A percentile compares a stretch with the other conserved stretches of the same genome.
phyloP scores from a whole-genome alignment of 2,797 vertebrate species.

The Hyperoplus lanceolatus region DNA sequence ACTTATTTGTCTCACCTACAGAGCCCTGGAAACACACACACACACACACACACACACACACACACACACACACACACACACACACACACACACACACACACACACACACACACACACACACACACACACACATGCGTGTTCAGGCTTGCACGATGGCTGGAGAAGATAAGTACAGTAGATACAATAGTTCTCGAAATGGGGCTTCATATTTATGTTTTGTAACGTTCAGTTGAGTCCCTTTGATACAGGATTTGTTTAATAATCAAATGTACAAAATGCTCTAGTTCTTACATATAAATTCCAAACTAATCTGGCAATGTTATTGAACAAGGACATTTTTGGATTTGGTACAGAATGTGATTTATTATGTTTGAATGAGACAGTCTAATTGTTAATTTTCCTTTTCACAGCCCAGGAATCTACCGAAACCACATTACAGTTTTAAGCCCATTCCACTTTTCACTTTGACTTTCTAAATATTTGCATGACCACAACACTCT shows the following conservation, averaged over 20 bases:
- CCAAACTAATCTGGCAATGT: background rate
- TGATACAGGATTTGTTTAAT: background rate
- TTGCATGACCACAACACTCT: background rate
- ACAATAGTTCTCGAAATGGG: constrained; percentile 23
- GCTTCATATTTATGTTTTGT: constrained; percentile 5
- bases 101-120: constrained; percentile 19
- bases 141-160: constrained; percentile 55
- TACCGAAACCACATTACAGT: background rate
- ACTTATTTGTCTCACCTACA: constrained; percentile 73
- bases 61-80: too few relatives aligned
- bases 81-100: too few relatives aligned
- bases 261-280: constrained; percentile 11
- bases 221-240: background rate
- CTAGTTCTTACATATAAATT: background rate
- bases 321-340: background rate
- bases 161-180: constrained; percentile 49
- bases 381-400: background rate
- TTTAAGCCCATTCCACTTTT: background rate
- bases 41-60: too few relatives aligned
- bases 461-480: background rate
- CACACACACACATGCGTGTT: constrained; percentile 45
- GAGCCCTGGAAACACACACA: constrained; percentile 38
- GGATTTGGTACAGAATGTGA: background rate
- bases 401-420: background rate
- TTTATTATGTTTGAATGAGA: background rate